phyloP scores from a whole-genome alignment of 2,113 vertebrate species.

The Cryptomyrus ogoouensis region DNA sequence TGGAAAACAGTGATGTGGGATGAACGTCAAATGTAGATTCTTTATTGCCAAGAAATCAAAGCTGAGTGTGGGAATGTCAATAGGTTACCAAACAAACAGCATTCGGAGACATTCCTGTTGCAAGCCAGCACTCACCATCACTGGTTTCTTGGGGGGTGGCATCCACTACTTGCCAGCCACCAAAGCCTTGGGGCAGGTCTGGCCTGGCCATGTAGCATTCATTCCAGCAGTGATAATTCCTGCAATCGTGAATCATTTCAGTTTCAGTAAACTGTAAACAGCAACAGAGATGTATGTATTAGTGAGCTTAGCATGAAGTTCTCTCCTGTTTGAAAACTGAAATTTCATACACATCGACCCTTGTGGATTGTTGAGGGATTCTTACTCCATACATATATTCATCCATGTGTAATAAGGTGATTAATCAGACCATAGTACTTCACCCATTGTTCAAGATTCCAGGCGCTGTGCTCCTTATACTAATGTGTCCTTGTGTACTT shows the following conservation, averaged over 20 bases:
- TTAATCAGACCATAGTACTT: not conserved
- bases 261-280: not conserved
- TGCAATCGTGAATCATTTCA: conserved; percentile 35
- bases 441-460: not conserved
- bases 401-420: not conserved
- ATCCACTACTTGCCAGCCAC: conserved; percentile 94
- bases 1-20: not conserved
- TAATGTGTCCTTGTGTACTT: not conserved
- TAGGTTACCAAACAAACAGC: not conserved
- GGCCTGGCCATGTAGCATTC: conserved; percentile 91
- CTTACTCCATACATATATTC: not conserved
- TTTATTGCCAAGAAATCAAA: not conserved
- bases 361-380: not conserved
- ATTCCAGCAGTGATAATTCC: conserved; percentile 98
- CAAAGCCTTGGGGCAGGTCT: conserved; percentile 85
- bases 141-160: conserved; percentile 95
- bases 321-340: not conserved
- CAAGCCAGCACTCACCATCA: conserved; percentile 68
- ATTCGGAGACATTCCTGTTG: not conserved
- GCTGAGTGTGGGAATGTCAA: not conserved
- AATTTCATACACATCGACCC: not conserved
- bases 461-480: not conserved
- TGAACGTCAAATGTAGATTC: not conserved
- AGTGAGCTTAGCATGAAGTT: not conserved
- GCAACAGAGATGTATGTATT: not conserved